Evolutionary conservation across 1,140 invertebrate genomes (phyloP), one percentile per base, ranked within the genome.

Genomic region (Asbolus verrucosus): DNA sequence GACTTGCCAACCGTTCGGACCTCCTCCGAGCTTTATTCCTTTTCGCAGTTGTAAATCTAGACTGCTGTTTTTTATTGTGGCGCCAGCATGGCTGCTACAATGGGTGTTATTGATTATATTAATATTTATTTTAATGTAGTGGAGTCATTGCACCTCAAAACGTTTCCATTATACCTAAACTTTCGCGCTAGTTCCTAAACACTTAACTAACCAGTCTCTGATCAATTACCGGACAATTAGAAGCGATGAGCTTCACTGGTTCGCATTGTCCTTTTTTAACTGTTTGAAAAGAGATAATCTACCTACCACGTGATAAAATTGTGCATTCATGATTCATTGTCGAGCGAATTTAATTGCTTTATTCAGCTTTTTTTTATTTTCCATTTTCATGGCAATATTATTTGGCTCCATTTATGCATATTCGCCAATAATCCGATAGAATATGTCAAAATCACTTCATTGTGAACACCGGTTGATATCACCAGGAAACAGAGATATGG

Each of bases 91-190:
- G 11, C 46, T 6, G 46, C 9, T n/a, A 24, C 21, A 54, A 54
- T 27, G 46, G 19, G 13, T 18, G 15, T 14, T 66, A 66, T 66
- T 15, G 63, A 66, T 66, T 66, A 9, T 27, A 66, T 66, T 66
- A 66, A 66, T 66, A 66, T 66, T 66, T 66, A 66, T 66, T 46
- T 36, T 62, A 38, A 39, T 36, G 59, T 46, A 30, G 3, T 63
- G 39, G 61, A 63, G 61, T 63, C 61, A 27, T 63, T 63, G 61
- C 39, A 63, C 61, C n/a, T 36, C 18, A 8, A 13, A 33, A 21
- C 36, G 61, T n/a, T 63, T 15, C 19, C 39, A 27, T 63, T 38
- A 38, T 18, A 31, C 11, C 18, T n/a, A n/a, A n/a, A n/a, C n/a
- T n/a, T 14, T 16, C 15, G 13, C 31, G 2, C 24, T 13, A 30